These are phyloP conservation scores for Parnassius apollo DNA, from an alignment of 2,888 invertebrate species.

Conservation along the genomic window DNA sequence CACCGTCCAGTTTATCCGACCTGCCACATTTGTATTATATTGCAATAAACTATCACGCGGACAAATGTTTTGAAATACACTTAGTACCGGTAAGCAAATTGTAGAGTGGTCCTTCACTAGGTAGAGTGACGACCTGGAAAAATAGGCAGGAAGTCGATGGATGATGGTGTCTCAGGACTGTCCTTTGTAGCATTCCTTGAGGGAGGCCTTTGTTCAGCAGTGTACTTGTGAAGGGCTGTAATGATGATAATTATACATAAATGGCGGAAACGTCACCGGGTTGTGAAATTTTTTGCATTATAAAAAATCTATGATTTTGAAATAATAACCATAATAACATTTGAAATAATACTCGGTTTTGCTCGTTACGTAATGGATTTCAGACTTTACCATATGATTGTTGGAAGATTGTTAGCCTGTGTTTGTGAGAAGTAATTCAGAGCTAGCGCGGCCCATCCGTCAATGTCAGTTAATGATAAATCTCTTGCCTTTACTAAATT, in stretches of 20 bases:
- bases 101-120: too few species aligned
- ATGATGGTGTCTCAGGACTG: too few species aligned
- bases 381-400: constrained; percentile 21
- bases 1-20: constrained; percentile 12
- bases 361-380: constrained; percentile 9
- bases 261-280: background rate
- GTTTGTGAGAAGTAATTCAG: constrained; percentile 36
- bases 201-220: too few species aligned
- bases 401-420: constrained; percentile 13
- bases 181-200: too few species aligned
- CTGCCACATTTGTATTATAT: constrained; percentile 15
- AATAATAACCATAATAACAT: too few species aligned
- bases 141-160: too few species aligned
- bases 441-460: constrained; percentile 35
- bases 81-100: too few species aligned
- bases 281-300: background rate
- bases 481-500: constrained; percentile 37
- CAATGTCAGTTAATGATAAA: constrained; percentile 43
- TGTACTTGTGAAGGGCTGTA: too few species aligned
- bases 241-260: background rate
- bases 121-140: too few species aligned
- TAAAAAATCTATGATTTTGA: too few species aligned
- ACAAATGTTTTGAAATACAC: constrained; percentile 1
- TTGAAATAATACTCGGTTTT: too few species aligned
- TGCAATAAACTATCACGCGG: constrained; percentile 3